Evolutionary conservation across 2,888 invertebrate species (phyloP), one percentile per base, ranked within the genome.

Genomic region (Scrobipalpa atriplicella): DNA sequence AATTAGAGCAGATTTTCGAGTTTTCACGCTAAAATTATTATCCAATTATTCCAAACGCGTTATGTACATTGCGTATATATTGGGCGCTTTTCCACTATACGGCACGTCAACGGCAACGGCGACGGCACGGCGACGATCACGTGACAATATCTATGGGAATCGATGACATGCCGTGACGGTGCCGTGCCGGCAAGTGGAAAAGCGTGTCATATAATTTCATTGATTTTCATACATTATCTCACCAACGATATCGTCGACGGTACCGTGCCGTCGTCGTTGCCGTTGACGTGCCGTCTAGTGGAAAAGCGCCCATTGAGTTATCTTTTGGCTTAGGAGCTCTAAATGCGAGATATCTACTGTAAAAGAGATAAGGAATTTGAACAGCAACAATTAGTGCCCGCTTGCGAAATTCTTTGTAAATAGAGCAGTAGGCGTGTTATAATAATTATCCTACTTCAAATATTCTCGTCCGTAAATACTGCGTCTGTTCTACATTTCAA

Each of bases 321-420:
- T 63, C 63, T 16, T n/a, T 51, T 51, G 16, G 36, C 51, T 63
- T 36, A 51, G 16, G 36, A 51, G 16, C 36, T 63, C 13, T 63
- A 1, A 52, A 63, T 52, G 19, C 38, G 63, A 18, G 29, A 63
- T 63, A 63, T 63, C 36, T 38, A 52, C 18, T 16, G 52, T 52
- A 51, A 51, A 63, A 63, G n/a, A 16, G 52, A 63, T 63, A 63
- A 63, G 47, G 43, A 41, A 36, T 63, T 52, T 36, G 52, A 52
- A 43, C 52, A 47, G n/a, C 3, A 51, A 52, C 36, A 63, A 62
- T 63, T 63, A 63, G 38, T 18, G 36, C 21, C 5, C n/a, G 29
- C 51, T 36, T 38, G 63, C 52, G 19, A 38, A 63, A 51, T 63
- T 36, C 29, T 52, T 38, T 13, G 52, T 29, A 36, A 52, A 51